Evolutionary conservation across 2,888 invertebrate species (phyloP).

Genomic region (Syrphus vitripennis): DNA sequence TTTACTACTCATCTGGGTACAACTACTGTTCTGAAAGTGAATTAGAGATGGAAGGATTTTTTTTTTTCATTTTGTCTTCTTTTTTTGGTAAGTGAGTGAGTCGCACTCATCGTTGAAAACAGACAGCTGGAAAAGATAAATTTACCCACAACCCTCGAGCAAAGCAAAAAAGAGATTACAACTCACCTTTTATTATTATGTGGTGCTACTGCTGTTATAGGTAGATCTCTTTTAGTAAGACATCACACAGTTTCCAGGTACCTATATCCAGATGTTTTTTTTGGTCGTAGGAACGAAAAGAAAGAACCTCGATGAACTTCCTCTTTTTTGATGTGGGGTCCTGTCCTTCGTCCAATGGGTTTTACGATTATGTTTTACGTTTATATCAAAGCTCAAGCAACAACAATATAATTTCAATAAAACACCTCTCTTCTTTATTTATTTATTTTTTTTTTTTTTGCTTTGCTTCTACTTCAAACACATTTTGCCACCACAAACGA

Average conservation of each 20-base stretch:
- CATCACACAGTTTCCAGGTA: constrained; percentile 67
- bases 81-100: not conserved
- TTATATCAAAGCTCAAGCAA: constrained; percentile 5
- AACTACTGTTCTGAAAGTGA: not conserved
- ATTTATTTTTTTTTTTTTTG: not conserved
- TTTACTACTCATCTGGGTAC: not conserved
- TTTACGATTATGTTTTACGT: not conserved
- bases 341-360: not conserved
- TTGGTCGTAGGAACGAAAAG: not conserved
- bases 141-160: not conserved
- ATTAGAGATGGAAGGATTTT: too few species aligned
- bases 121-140: not conserved
- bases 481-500: constrained; percentile 37
- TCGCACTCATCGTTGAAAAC: not conserved
- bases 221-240: constrained; percentile 42
- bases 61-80: too few species aligned
- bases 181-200: constrained; percentile 14
- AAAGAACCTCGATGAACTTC: constrained; percentile 41
- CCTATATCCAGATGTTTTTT: not conserved
- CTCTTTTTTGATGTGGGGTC: constrained; percentile 1
- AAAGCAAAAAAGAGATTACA: not conserved
- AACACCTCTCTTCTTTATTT: not conserved
- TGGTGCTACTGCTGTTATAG: not conserved
- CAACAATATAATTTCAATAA: constrained; percentile 29
- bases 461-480: constrained; percentile 38